Base-by-base conservation (phyloP, 30 jellyfish, hydroid and myxozoan genomes). In the Clytia hemisphaerica region DNA sequence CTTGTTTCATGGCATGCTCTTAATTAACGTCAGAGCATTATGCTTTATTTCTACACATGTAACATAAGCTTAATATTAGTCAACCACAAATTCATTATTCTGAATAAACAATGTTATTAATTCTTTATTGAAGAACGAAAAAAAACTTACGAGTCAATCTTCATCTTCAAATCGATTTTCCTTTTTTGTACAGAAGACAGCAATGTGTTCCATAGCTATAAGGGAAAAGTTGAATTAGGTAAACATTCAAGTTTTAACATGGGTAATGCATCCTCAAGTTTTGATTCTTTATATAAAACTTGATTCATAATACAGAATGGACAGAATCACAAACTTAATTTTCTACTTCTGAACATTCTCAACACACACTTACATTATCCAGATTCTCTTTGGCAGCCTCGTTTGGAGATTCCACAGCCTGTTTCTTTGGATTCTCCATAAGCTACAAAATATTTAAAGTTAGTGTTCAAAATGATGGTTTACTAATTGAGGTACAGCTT, bases 341-440 rank as follows among this genome's bases (percentile, higher is more conserved):
- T 31, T 14, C 14, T 15, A 51, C 25, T 51, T 22, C 66, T 14
- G 16, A 51, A 14, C 16, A 24, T 21, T 14, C 18, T n/a, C 15
- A 45, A 69, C 21, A 21, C 65, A 38, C 18, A 33, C 77, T 19
- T 72, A 86, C 96, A 64, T 55, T 70, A 61, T 86, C 87, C 19
- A 86, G 82, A 16, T 62, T 69, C 16, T 82, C 40, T 4, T 83
- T 80, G 45, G 78, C 82, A 30, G 67, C 37, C 21, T 84, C 93
- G 18, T 73, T 79, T 19, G 96, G 83, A 4, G 79, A 50, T 25
- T 73, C 92, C 18, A 78, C 72, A 35, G 63, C 67, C 74, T 83
- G 73, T 15, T 71, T 40, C 44, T 66, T 80, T 78, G 96, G 96
- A 33, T 86, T 80, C 45, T 47, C 67, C 96, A 86, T 72, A 15